phyloP scores from a whole-genome alignment of 2,888 invertebrate species.

The Capitulum mitella region DNA sequence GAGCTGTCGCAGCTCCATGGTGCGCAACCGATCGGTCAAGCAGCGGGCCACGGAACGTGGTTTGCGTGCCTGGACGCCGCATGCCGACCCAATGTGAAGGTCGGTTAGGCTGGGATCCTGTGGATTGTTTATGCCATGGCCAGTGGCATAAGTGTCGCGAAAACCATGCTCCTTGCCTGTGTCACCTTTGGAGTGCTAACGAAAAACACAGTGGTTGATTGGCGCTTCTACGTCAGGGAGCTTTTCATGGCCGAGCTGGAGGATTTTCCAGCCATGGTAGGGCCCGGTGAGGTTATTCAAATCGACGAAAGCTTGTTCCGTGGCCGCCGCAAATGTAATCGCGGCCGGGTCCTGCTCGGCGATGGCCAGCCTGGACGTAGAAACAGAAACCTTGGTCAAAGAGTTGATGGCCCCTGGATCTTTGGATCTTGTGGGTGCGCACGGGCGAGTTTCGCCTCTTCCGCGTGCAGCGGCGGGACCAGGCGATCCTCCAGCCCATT shows the following conservation, averaged over 20 bases:
- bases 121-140: not conserved
- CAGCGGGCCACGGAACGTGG: too few species aligned
- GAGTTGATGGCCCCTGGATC: not conserved
- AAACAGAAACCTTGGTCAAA: too few species aligned
- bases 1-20: too few species aligned
- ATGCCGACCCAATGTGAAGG: not conserved
- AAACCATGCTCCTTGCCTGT: not conserved
- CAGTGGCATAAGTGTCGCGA: not conserved
- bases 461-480: too few species aligned
- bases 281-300: not conserved
- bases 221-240: not conserved
- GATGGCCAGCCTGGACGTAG: too few species aligned
- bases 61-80: too few species aligned
- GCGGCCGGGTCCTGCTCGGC: too few species aligned
- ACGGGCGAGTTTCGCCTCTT: too few species aligned
- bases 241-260: not conserved
- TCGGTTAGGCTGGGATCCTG: not conserved
- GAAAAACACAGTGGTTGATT: not conserved
- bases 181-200: not conserved
- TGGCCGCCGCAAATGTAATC: not conserved
- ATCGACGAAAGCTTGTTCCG: not conserved
- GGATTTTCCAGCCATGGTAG: not conserved
- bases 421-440: too few species aligned
- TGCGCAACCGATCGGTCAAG: too few species aligned
- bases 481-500: too few species aligned